A percentile compares a stretch with the other conserved stretches of the same genome.
Evolutionary conservation across 2,113 vertebrate genomes (phyloP).

Genomic region (Pampusana beccarii): DNA sequence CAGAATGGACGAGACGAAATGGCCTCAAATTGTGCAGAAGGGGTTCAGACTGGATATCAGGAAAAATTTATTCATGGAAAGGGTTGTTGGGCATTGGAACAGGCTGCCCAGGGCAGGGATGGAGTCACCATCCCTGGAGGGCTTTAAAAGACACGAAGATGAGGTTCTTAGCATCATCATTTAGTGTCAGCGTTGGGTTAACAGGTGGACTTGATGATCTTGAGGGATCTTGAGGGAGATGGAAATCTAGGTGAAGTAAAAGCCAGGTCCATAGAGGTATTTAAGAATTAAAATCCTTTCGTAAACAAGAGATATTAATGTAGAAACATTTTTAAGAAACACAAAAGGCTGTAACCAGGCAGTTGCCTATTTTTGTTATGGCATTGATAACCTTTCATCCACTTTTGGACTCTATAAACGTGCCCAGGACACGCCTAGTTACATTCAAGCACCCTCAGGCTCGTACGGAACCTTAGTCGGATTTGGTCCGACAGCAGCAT

Average conservation of each 20-base stretch:
- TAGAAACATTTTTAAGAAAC: not conserved
- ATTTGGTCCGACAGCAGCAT: not conserved
- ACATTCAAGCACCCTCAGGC: not conserved
- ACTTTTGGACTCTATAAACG: not conserved
- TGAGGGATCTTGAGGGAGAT: not conserved
- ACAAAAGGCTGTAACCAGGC: not conserved
- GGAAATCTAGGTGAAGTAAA: not conserved
- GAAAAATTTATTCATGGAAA: too few species aligned
- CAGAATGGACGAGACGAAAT: not conserved
- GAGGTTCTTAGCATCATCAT: too few species aligned
- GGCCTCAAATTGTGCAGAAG: too few species aligned
- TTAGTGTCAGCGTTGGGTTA: too few species aligned
- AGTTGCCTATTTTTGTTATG: not conserved
- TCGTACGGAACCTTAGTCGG: not conserved
- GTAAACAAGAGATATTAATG: not conserved
- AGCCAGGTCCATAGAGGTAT: not conserved
- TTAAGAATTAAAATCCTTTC: not conserved
- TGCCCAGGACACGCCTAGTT: not conserved
- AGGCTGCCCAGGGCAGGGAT: too few species aligned
- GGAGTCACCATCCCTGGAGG: too few species aligned
- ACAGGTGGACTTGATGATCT: too few species aligned
- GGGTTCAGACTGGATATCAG: too few species aligned
- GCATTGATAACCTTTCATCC: not conserved
- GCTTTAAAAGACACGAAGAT: too few species aligned
- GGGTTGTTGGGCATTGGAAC: too few species aligned